Conservation (phyloP, 2,797 vertebrate genomes). For the Enteromius thamalakanensis region DNA sequence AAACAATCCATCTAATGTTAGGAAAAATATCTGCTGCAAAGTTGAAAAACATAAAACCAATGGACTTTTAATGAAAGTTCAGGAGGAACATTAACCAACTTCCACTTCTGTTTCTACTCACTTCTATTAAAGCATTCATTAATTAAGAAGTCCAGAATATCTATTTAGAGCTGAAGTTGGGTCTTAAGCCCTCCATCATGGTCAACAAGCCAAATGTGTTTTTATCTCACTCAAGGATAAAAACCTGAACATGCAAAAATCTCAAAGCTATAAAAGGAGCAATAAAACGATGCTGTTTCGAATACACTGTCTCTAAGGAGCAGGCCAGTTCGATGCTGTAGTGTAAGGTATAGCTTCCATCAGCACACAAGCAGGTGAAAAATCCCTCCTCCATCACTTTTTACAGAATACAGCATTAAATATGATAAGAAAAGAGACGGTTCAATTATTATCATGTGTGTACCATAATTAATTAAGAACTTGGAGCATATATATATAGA, state of each 20-base stretch:
- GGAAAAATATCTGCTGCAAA: not conserved
- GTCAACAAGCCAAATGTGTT: constrained; percentile 21
- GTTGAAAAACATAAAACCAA: not conserved
- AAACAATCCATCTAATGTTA: not conserved
- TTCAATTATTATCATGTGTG: constrained; percentile 17
- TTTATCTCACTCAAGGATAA: not conserved
- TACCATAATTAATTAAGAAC: constrained; percentile 49
- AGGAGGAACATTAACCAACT: not conserved
- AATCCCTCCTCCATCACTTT: constrained; percentile 13
- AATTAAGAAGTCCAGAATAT: constrained; percentile 17
- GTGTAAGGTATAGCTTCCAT: constrained; percentile 38
- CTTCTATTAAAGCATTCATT: not conserved
- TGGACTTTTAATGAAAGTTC: not conserved
- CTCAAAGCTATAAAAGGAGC: constrained; percentile 12
- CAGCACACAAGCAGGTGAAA: constrained; percentile 49
- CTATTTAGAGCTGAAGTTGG: not conserved
- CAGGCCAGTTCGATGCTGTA: constrained; percentile 22
- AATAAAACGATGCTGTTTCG: not conserved
- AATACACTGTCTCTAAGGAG: constrained; percentile 30
- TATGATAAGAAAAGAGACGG: not conserved
- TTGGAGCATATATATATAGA: constrained; percentile 27
- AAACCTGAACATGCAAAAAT: not conserved
- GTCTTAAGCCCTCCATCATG: constrained; percentile 1
- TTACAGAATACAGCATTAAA: constrained; percentile 22
- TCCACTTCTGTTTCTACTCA: not conserved